Evolutionary conservation across 1,140 invertebrate species (phyloP), one percentile per base, ranked within the genome.

Genomic region (Proales similis): DNA sequence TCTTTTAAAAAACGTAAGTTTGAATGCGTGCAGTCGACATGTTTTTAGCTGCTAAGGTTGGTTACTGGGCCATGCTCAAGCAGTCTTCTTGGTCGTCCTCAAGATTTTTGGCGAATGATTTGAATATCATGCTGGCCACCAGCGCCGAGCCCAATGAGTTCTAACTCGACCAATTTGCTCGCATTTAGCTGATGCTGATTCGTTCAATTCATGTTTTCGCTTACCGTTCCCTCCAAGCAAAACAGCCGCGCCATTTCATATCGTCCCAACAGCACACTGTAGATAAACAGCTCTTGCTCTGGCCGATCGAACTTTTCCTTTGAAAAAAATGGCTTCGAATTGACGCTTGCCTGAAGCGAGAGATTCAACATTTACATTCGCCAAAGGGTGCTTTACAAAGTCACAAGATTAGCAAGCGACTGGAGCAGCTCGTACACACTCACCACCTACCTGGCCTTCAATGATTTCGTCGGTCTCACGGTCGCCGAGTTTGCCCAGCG

Each of bases 221-320:
- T 27, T 57, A 57, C 51, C 20, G 19, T 42, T 27, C 14, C 36
- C 45, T 29, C 29, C 4, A 3, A 30, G 3, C 39, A 24, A 57
- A 57, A 57, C 12, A 57, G 3, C 33, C 38, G 20, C 27, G 48
- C 38, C 48, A 53, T 53, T 53, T 53, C 48, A 36, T 19, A 36
- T 19, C 32, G 30, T 26, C 29, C 4, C 2, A 53, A 38, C 6
- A 53, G n/a, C n/a, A 53, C 30, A 36, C 1, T 53, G 4, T 39
- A 53, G 14, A 53, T 20, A 14, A 53, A 53, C 48, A 53, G 38
- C 26, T 53, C 48, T 24, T 53, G 48, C 3, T 53, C 14, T 24
- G 48, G 48, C n/a, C 42, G 38, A 6, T 53, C 48, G n/a, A 24
- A 53, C 42, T 17, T 17, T 11, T 53, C 11, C 1, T 53, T 38